Conservation (phyloP, 2,888 invertebrate genomes). For the Pollenia amentaria region DNA sequence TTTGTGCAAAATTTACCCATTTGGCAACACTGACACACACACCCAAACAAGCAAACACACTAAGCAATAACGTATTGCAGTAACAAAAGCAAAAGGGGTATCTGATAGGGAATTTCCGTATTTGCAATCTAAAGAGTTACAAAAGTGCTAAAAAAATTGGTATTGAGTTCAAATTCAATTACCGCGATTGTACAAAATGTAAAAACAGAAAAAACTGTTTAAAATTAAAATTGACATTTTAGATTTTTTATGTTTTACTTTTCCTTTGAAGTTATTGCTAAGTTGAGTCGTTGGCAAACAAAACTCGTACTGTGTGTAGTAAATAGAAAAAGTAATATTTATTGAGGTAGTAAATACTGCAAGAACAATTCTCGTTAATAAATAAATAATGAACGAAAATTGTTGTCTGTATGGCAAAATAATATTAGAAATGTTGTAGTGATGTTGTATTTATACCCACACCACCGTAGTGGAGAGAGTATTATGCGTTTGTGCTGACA, state of each 20-base stretch:
- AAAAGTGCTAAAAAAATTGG: constrained; percentile 24
- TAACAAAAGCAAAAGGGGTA: neutral
- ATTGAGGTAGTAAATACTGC: constrained; percentile 22
- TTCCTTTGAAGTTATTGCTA: constrained; percentile 18
- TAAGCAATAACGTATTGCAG: neutral
- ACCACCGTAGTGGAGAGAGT: too few species aligned
- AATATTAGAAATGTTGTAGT: neutral
- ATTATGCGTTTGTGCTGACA: too few species aligned
- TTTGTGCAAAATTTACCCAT: too few species aligned
- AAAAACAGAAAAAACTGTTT: constrained; percentile 41
- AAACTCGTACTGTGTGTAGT: constrained; percentile 1
- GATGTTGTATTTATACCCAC: neutral
- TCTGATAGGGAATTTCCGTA: constrained; percentile 1
- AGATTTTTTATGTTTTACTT: constrained; percentile 4
- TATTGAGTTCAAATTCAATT: constrained; percentile 67
- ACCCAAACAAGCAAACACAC: neutral
- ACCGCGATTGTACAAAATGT: constrained; percentile 42
- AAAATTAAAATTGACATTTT: constrained; percentile 68
- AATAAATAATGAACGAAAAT: constrained; percentile 50
- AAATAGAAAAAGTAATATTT: neutral
- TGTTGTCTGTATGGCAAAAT: neutral
- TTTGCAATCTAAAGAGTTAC: constrained; percentile 20
- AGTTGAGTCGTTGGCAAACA: constrained; percentile 22
- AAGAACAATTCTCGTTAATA: constrained; percentile 42
- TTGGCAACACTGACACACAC: neutral